These are phyloP conservation scores for Druon quercuslanigerum DNA, from an alignment of 1,140 invertebrate genomes.

Conservation along the genomic window DNA sequence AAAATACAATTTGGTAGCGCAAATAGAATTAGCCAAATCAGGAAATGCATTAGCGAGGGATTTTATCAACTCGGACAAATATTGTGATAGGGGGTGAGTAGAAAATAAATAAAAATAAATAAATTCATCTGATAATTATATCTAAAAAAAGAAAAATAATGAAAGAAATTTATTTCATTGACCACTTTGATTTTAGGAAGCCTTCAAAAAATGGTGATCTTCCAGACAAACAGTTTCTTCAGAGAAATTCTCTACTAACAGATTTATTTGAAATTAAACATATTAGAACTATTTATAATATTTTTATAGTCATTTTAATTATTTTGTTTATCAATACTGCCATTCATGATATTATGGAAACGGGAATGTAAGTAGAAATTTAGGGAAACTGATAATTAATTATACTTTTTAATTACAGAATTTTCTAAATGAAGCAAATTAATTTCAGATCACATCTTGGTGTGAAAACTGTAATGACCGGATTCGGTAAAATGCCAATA, in stretches of 20 bases:
- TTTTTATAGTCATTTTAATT: constrained; percentile 88
- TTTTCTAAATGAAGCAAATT: constrained; percentile 52
- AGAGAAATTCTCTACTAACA: constrained; percentile 85
- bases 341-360: constrained; percentile 83
- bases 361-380: constrained; percentile 81
- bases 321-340: constrained; percentile 85
- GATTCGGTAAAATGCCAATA: constrained; percentile 77
- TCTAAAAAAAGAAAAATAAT: background rate
- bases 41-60: background rate
- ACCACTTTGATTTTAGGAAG: constrained; percentile 44
- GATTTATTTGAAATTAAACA: constrained; percentile 87
- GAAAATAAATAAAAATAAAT: constrained; percentile 16
- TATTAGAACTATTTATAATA: constrained; percentile 88
- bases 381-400: constrained; percentile 30
- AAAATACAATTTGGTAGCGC: background rate
- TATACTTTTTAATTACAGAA: constrained; percentile 5
- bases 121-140: background rate
- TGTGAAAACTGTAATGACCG: constrained; percentile 75
- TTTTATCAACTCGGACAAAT: background rate
- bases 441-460: constrained; percentile 68
- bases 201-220: constrained; percentile 43
- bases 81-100: constrained; percentile 10
- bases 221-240: constrained; percentile 81
- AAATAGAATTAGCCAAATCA: constrained; percentile 3
- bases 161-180: background rate